A percentile compares a stretch with the other conserved stretches of the same genome.
phyloP scores from a whole-genome alignment of 2,888 invertebrate genomes.

The Gastrophysa polygoni region DNA sequence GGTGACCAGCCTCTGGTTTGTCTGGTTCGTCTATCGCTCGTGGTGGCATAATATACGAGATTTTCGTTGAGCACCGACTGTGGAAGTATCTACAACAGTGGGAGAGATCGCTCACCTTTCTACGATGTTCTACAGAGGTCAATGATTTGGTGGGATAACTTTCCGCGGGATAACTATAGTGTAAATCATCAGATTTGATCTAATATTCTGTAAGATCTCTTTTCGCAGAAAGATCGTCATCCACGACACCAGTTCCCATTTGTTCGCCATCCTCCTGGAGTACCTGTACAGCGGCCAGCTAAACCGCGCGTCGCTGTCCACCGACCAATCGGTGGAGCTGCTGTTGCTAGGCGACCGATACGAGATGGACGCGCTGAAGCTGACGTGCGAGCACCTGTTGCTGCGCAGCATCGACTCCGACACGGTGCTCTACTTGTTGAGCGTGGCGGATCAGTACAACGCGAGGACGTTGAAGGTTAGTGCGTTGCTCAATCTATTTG shows the following conservation, averaged over 20 bases:
- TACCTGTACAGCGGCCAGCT: constrained; percentile 70
- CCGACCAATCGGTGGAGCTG: constrained; percentile 67
- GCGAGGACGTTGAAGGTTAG: constrained; percentile 63
- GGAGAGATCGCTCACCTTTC: too few relatives aligned
- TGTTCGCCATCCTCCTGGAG: constrained; percentile 67
- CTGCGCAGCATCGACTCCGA: constrained; percentile 67
- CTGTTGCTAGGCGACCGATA: constrained; percentile 69
- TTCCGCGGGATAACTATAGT: too few relatives aligned
- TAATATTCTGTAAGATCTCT: too few relatives aligned
- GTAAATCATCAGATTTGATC: too few relatives aligned
- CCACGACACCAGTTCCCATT: constrained; percentile 67
- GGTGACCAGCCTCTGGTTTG: too few relatives aligned
- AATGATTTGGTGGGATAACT: too few relatives aligned
- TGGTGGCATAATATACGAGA: too few relatives aligned
- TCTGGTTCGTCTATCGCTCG: too few relatives aligned
- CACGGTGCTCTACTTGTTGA: constrained; percentile 67
- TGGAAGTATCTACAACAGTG: too few relatives aligned
- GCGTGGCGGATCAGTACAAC: constrained; percentile 71
- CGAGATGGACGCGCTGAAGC: constrained; percentile 67
- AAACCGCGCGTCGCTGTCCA: constrained; percentile 56
- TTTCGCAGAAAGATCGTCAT: constrained; percentile 67
- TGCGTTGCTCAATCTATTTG: too few relatives aligned
- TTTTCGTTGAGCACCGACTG: too few relatives aligned
- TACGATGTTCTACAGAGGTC: too few relatives aligned
- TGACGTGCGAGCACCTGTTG: constrained; percentile 67